Conservation (phyloP, 2,888 invertebrate species). For the Amblyjoppa proteus region DNA sequence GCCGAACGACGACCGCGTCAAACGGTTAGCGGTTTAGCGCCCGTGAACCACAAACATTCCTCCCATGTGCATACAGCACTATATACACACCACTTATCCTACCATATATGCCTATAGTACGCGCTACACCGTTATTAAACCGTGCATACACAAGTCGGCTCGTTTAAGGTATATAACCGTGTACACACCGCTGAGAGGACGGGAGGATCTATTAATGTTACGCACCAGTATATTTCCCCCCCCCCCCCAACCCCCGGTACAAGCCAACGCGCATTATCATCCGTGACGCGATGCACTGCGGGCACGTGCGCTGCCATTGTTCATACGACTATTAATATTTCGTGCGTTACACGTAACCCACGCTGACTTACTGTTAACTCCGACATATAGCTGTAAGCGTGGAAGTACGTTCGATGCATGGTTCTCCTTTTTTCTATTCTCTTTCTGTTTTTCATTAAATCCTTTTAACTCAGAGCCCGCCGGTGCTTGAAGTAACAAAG, state of each 20-base stretch:
- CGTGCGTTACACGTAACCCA: constrained; percentile 22
- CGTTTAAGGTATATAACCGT: constrained; percentile 29
- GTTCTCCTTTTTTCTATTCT: no score
- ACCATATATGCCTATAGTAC: constrained; percentile 50
- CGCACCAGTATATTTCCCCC: constrained; percentile 10
- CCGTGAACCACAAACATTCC: constrained; percentile 62
- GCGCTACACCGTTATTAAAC: constrained; percentile 47
- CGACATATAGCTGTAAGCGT: neutral
- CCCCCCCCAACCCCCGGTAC: neutral
- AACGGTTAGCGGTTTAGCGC: constrained; percentile 69
- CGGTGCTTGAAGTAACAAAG: no score
- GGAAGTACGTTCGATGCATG: neutral
- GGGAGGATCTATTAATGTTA: constrained; percentile 40
- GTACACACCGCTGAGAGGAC: constrained; percentile 22
- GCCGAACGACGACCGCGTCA: constrained; percentile 61
- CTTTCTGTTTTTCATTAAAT: neutral
- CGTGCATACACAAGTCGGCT: constrained; percentile 25
- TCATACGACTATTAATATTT: constrained; percentile 42
- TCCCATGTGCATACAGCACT: constrained; percentile 45
- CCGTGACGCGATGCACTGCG: constrained; percentile 46
- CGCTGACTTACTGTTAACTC: constrained; percentile 15
- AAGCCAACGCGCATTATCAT: constrained; percentile 14
- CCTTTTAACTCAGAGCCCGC: neutral
- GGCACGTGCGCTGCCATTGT: constrained; percentile 23
- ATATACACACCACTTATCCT: constrained; percentile 48